These are phyloP conservation scores for Drosophila nasuta DNA, from an alignment of 1,140 invertebrate genomes.

Conservation along the genomic window DNA sequence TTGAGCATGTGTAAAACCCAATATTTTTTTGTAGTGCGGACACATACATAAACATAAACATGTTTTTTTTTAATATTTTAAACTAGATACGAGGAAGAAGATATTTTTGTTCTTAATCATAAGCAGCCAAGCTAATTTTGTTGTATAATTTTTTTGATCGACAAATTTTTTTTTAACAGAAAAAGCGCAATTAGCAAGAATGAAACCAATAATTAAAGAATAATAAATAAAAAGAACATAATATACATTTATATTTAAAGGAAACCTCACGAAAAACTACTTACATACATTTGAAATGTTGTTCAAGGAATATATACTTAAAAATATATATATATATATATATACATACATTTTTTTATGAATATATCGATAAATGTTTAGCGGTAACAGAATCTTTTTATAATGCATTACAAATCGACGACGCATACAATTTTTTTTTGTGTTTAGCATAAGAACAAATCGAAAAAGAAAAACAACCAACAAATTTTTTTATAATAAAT, in stretches of 20 bases:
- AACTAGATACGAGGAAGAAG: constrained; percentile 22
- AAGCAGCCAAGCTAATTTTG: constrained; percentile 81
- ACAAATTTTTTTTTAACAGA: constrained; percentile 35
- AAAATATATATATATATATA: constrained; percentile 39
- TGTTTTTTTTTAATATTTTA: constrained; percentile 47
- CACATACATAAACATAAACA: constrained; percentile 23
- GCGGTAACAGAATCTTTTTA: constrained; percentile 65
- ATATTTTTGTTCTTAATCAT: constrained; percentile 63
- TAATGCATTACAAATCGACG: constrained; percentile 61
- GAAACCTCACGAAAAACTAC: constrained; percentile 63
- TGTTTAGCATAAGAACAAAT: constrained; percentile 63
- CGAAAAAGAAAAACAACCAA: constrained; percentile 11
- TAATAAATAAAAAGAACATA: constrained; percentile 41
- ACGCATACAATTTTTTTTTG: constrained; percentile 72
- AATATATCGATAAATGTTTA: constrained; percentile 65
- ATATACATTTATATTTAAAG: constrained; percentile 30
- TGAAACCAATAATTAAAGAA: constrained; percentile 14
- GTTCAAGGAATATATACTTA: constrained; percentile 58
- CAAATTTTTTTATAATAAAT: constrained; percentile 61
- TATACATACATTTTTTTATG: constrained; percentile 57
- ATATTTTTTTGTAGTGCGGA: constrained; percentile 53
- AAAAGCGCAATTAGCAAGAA: constrained; percentile 54
- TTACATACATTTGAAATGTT: constrained; percentile 78
- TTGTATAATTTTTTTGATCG: constrained; percentile 51
- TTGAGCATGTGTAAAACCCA: constrained; percentile 62